phyloP scores from a whole-genome alignment of 53 echinoderm and acorn worm species.

The Patiria pectinifera region DNA sequence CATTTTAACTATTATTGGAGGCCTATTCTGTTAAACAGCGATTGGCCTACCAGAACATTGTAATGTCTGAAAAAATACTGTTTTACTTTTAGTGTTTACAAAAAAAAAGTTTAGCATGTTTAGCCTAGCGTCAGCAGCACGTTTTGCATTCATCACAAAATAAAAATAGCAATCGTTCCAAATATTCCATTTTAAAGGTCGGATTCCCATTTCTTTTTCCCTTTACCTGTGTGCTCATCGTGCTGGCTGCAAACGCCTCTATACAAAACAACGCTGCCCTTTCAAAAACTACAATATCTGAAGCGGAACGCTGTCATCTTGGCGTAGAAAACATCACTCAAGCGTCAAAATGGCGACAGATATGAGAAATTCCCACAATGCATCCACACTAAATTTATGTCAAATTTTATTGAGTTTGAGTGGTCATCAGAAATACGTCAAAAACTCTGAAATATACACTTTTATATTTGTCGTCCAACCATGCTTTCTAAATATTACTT shows the following conservation, averaged over 20 bases:
- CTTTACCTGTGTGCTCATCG: constrained; percentile 54
- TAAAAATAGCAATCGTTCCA: too few relatives aligned
- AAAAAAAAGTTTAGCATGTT: too few relatives aligned
- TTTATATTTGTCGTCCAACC: neutral
- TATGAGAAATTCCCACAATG: constrained; percentile 59
- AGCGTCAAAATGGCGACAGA: constrained; percentile 61
- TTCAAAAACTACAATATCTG: constrained; percentile 16
- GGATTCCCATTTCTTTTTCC: neutral
- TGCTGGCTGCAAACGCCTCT: neutral
- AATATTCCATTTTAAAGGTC: neutral
- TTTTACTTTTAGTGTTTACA: too few relatives aligned
- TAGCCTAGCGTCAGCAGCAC: too few relatives aligned
- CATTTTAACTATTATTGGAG: too few relatives aligned
- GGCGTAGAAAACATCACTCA: neutral
- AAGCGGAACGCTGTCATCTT: constrained; percentile 33
- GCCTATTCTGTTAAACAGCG: too few relatives aligned
- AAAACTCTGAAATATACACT: neutral
- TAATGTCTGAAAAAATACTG: too few relatives aligned
- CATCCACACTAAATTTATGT: constrained; percentile 26
- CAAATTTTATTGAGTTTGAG: neutral
- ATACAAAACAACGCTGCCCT: neutral
- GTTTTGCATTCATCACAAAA: too few relatives aligned
- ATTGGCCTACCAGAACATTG: too few relatives aligned
- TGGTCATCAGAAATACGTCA: neutral
- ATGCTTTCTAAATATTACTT: neutral